Percentiles rank a stretch among this genome's conserved stretches.
phyloP scores from a whole-genome alignment of 2,113 vertebrate genomes.

The Tachycineta bicolor region DNA sequence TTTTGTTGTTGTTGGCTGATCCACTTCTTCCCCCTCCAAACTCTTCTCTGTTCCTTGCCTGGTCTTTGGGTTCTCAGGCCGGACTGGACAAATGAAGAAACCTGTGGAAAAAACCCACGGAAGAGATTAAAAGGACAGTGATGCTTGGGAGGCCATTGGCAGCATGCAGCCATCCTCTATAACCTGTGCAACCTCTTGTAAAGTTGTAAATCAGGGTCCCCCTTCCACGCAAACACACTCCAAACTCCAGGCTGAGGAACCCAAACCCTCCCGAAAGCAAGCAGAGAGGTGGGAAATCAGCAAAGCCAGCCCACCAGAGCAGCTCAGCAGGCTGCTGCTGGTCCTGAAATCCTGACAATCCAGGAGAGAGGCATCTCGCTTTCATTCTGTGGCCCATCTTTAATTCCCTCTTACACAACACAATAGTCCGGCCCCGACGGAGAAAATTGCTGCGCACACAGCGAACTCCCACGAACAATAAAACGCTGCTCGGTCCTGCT shows the following conservation, averaged over 20 bases:
- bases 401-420: neutral
- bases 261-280: neutral
- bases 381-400: neutral
- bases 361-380: neutral
- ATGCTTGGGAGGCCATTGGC: neutral
- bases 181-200: too few species aligned
- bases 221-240: neutral
- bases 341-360: neutral
- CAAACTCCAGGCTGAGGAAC: neutral
- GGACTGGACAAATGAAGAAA: neutral
- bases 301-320: neutral
- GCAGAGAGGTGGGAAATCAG: neutral
- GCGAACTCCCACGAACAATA: neutral
- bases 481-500: neutral
- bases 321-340: neutral
- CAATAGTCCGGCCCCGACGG: neutral
- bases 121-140: neutral
- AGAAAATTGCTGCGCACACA: constrained; percentile 8
- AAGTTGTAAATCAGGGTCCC: neutral
- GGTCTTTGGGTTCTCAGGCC: neutral
- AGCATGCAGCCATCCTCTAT: neutral
- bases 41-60: neutral
- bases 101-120: neutral
- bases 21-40: neutral
- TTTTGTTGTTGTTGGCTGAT: neutral